These are phyloP conservation scores for Orthosia cruda DNA, from an alignment of 2,888 invertebrate genomes.

Conservation along the genomic window DNA sequence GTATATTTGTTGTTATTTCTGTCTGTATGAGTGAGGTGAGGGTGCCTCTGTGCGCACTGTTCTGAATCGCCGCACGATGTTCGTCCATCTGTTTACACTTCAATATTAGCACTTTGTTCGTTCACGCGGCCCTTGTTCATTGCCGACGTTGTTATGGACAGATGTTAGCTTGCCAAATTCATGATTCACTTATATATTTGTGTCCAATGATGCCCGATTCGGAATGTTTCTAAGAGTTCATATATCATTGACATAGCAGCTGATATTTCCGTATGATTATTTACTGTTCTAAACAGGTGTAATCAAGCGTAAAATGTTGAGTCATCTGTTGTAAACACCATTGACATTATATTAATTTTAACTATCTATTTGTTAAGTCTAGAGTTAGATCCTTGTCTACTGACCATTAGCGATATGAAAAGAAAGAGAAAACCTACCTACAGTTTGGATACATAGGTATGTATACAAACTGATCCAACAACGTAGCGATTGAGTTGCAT, in stretches of 20 bases:
- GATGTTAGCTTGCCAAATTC: slow-evolving; percentile 84
- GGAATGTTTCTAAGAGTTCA: slow-evolving; percentile 70
- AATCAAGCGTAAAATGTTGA: background rate
- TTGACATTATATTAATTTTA: too few relatives aligned
- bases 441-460: background rate
- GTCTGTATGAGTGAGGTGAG: slow-evolving; percentile 71
- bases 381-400: background rate
- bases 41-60: slow-evolving; percentile 22
- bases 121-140: slow-evolving; percentile 75
- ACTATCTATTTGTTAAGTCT: background rate
- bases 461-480: background rate
- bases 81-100: slow-evolving; percentile 67
- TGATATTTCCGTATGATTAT: slow-evolving; percentile 57
- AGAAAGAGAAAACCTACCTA: background rate
- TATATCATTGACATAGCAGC: slow-evolving; percentile 55
- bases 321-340: background rate
- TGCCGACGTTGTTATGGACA: slow-evolving; percentile 79
- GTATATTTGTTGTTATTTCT: slow-evolving; percentile 77
- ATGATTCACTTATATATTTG: slow-evolving; percentile 84
- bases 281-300: slow-evolving; percentile 36
- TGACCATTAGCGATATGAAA: background rate
- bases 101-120: slow-evolving; percentile 62
- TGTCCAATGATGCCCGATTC: slow-evolving; percentile 79
- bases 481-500: background rate
- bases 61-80: slow-evolving; percentile 14